Evolutionary conservation across 2,888 invertebrate species (phyloP), one percentile per base, ranked within the genome.

Genomic region (Embidobia sp.): DNA sequence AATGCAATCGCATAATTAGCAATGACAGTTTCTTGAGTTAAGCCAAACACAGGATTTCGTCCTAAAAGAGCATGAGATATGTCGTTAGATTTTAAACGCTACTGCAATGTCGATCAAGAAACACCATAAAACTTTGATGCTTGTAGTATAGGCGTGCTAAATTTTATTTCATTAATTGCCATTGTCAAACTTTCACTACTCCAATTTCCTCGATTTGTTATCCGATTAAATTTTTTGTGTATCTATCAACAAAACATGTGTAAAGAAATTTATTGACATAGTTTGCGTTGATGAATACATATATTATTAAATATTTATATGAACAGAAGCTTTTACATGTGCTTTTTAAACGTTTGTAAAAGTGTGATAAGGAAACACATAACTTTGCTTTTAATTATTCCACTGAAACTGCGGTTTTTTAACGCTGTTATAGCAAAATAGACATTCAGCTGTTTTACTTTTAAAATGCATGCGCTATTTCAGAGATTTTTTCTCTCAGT

Each of bases 1-100:
- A 85, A 37, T 4, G 46, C 7, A 15, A 75, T 59, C 22, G 83
- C 72, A 31, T 80, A 64, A 19, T 77, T 55, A 7, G 67, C 67
- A 69, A 85, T 53, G 26, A 59, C 18, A 37, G 46, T 48, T 66
- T 83, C 84, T 67, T 83, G 78, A n/a, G 80, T 75, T 16, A 49
- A 31, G 31, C 82, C 74, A 57, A 84, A 80, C 4, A 80, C 67
- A 4, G 79, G 49, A 18, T 75, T 70, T 4, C 16, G 73, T 76
- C 18, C 80, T 37, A 16, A 79, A 80, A 0, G 75, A 55, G n/a
- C 33, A 22, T 6, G 26, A 15, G 16, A 10, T 15, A 44, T 3
- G 11, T 44, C 18, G 10, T 13, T 76, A 26, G 31, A 53, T 55
- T 79, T 78, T 57, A 80, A 40, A 57, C 78, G 35, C 11, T 78